Conservation (phyloP, 2,113 vertebrate genomes). For the Arenaria interpres region DNA sequence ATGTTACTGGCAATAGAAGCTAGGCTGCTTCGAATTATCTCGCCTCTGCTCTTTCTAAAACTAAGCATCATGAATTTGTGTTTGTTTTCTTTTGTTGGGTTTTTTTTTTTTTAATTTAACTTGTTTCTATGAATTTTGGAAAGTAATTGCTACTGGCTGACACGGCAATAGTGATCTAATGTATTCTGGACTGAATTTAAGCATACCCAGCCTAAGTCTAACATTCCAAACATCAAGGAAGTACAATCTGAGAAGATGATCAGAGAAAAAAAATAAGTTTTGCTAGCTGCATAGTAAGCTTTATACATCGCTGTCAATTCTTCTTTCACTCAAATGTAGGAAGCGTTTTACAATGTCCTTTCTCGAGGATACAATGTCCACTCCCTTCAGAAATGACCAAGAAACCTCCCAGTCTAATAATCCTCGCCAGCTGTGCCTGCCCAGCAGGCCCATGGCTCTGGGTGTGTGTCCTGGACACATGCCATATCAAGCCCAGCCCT, state of each 20-base stretch:
- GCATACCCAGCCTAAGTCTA: neutral
- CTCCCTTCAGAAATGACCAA: neutral
- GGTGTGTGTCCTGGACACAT: fast-evolving
- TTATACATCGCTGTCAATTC: neutral
- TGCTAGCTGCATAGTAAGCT: neutral
- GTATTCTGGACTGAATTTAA: neutral
- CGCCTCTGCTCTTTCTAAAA: neutral
- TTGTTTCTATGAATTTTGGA: neutral
- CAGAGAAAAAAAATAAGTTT: neutral
- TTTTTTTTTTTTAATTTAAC: neutral
- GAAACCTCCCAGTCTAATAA: neutral
- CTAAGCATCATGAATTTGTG: neutral
- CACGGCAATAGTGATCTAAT: neutral
- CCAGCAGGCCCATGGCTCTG: fast-evolving
- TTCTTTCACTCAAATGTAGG: neutral
- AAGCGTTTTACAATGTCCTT: neutral
- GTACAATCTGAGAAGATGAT: neutral
- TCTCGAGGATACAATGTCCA: neutral
- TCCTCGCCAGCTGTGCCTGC: fast-evolving
- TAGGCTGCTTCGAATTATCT: neutral
- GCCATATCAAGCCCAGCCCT: neutral
- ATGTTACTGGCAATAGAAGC: neutral
- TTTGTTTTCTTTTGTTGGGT: too few relatives aligned
- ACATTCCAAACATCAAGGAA: neutral
- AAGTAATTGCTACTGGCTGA: neutral